These are phyloP conservation scores for Ornithorhynchus anatinus DNA, from an alignment of 2,113 vertebrate genomes.

Conservation along the genomic window DNA sequence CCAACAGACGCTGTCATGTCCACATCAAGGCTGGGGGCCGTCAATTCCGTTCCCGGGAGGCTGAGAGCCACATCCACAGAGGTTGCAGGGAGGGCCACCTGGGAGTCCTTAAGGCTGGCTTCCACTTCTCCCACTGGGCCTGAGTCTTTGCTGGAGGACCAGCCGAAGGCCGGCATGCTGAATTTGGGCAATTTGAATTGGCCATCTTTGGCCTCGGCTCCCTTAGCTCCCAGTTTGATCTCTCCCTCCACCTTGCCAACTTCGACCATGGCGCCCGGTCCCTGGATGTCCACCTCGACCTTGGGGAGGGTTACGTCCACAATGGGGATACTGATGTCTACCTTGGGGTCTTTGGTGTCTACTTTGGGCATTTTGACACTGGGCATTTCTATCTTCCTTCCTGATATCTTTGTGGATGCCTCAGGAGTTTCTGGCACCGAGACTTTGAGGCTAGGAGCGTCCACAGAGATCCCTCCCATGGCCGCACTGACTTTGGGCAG, in stretches of 20 bases:
- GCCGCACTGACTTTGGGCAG: neutral
- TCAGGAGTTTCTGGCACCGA: neutral
- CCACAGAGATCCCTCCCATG: neutral
- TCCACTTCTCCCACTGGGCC: rapidly evolving
- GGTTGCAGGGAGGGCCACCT: rapidly evolving
- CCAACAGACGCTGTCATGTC: rapidly evolving
- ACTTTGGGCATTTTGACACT: rapidly evolving
- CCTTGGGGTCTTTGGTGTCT: rapidly evolving
- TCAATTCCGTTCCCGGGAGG: rapidly evolving
- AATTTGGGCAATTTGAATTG: neutral
- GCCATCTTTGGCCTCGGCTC: rapidly evolving
- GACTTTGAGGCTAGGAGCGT: neutral
- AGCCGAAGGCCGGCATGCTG: neutral
- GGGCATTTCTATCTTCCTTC: neutral
- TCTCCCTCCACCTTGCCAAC: rapidly evolving
- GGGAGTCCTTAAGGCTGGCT: rapidly evolving
- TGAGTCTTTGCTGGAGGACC: neutral
- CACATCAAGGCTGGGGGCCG: neutral
- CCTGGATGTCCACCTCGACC: rapidly evolving
- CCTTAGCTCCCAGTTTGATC: rapidly evolving
- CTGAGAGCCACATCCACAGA: rapidly evolving
- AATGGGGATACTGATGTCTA: neutral
- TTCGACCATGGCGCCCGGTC: rapidly evolving
- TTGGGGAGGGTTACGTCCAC: neutral
- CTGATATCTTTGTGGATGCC: neutral